phyloP scores from a whole-genome alignment of 2,113 vertebrate genomes.

The Hippocampus barbouri region DNA sequence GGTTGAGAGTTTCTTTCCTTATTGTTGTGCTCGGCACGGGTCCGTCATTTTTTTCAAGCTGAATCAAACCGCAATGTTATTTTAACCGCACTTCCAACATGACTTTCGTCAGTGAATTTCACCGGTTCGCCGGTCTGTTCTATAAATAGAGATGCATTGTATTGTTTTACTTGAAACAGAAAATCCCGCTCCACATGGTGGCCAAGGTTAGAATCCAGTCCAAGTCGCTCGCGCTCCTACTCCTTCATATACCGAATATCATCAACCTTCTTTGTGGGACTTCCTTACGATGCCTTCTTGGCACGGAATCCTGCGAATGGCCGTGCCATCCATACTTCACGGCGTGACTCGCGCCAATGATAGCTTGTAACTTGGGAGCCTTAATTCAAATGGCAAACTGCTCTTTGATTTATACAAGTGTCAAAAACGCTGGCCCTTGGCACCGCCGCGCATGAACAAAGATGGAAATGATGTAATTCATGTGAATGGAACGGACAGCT shows the following conservation, averaged over 20 bases:
- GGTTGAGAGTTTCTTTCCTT: no score
- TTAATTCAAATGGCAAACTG: slow-evolving; percentile 39
- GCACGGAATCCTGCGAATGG: slow-evolving; percentile 1
- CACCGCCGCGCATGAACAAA: slow-evolving; percentile 45
- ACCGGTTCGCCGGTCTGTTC: no score
- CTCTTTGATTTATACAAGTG: slow-evolving; percentile 54
- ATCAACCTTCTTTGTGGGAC: slow-evolving; percentile 37
- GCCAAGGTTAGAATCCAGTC: no score
- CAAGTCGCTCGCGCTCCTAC: no score
- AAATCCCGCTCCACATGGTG: no score
- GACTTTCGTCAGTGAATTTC: no score
- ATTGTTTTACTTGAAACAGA: no score
- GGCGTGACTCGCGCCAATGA: slow-evolving; percentile 27
- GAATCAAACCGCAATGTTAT: no score
- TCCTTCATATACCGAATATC: not conserved
- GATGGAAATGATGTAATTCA: slow-evolving; percentile 61
- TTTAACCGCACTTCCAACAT: no score
- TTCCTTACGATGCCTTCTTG: slow-evolving; percentile 27
- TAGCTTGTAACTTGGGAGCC: slow-evolving; percentile 33
- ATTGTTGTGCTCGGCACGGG: no score
- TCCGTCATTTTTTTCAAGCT: no score
- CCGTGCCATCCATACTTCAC: slow-evolving; percentile 32
- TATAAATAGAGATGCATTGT: no score
- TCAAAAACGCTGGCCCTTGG: slow-evolving; percentile 39
- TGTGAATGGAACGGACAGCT: slow-evolving; percentile 51